Evolutionary conservation across 2,113 vertebrate genomes (phyloP).

Genomic region (Aspiorhynchus laticeps): DNA sequence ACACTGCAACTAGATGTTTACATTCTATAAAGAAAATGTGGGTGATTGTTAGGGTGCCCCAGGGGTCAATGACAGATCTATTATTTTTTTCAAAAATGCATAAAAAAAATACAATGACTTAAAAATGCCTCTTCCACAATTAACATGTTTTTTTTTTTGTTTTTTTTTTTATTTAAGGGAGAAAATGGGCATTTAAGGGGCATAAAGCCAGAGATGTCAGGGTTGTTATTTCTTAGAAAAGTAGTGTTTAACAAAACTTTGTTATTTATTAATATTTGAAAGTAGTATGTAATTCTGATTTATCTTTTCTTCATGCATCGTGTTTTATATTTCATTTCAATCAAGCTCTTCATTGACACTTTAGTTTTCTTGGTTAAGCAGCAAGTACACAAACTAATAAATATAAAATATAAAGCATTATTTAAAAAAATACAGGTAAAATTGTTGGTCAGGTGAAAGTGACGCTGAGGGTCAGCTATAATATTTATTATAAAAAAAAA

Average conservation of each 20-base stretch:
- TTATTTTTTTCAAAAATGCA: not conserved
- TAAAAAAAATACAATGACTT: not conserved
- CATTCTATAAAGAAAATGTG: not conserved
- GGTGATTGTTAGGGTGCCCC: not conserved
- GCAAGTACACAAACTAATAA: not conserved
- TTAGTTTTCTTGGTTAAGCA: not conserved
- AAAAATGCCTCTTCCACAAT: not conserved
- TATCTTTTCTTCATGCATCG: not conserved
- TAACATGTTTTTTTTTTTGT: not conserved
- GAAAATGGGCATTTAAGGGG: not conserved
- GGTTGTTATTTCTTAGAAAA: not conserved
- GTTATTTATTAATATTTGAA: not conserved
- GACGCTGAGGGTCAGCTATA: no score
- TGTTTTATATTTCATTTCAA: not conserved
- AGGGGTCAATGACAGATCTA: not conserved
- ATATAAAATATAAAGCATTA: not conserved
- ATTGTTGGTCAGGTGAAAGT: no score
- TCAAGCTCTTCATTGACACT: not conserved
- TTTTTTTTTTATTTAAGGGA: not conserved
- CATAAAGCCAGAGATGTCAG: not conserved
- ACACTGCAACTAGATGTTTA: not conserved
- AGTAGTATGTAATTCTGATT: not conserved
- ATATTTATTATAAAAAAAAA: no score
- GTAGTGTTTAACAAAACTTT: not conserved
- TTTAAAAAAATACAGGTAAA: not conserved